These are phyloP conservation scores for Ancistrus triradiatus DNA, from an alignment of 2,113 vertebrate species.

Conservation along the genomic window DNA sequence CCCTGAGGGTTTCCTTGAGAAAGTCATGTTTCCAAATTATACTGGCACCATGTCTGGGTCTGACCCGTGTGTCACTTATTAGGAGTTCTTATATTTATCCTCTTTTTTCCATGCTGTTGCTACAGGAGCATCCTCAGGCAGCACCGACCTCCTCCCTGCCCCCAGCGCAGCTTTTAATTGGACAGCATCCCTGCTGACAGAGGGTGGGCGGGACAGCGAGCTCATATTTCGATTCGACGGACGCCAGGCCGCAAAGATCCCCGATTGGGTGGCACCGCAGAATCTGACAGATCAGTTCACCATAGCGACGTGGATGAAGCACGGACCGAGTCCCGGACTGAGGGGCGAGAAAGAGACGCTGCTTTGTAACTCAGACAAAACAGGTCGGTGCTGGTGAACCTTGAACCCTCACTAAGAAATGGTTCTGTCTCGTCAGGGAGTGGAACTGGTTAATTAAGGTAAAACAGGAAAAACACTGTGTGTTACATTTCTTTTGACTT, in stretches of 20 bases:
- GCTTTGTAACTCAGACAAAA: constrained; percentile 97
- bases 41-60: no score
- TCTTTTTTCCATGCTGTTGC: constrained; percentile 36
- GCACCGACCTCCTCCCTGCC: constrained; percentile 89
- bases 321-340: constrained; percentile 88
- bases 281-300: constrained; percentile 97
- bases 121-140: constrained; percentile 88
- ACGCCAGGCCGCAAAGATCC: constrained; percentile 90
- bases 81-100: constrained; percentile 14
- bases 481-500: no score
- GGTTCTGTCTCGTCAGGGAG: no score
- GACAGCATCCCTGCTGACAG: constrained; percentile 83
- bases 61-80: no score
- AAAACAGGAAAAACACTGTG: no score
- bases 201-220: constrained; percentile 78
- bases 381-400: constrained; percentile 57
- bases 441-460: no score
- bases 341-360: constrained; percentile 95
- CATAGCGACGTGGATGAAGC: constrained; percentile 95
- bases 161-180: constrained; percentile 82
- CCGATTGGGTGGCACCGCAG: constrained; percentile 87
- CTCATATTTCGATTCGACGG: constrained; percentile 94
- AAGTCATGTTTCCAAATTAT: no score
- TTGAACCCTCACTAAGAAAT: not conserved
- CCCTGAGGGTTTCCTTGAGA: no score